A percentile compares a stretch with the other conserved stretches of the same genome.
phyloP scores from a whole-genome alignment of 2,113 vertebrate species.

The Potamarius usumacintae region DNA sequence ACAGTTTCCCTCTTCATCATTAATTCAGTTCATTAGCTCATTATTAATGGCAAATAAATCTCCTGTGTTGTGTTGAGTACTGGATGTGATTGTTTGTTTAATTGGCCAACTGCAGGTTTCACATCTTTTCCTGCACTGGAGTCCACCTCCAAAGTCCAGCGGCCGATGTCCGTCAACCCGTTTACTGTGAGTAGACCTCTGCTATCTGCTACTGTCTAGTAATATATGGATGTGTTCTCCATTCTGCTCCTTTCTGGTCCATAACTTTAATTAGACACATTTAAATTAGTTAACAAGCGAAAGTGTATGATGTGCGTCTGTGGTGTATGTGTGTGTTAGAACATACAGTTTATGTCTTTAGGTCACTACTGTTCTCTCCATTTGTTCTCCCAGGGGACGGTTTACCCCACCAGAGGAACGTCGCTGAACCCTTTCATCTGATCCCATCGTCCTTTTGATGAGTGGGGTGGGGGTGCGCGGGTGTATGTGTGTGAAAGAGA shows the following conservation, averaged over 20 bases:
- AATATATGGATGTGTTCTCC: background rate
- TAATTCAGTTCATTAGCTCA: background rate
- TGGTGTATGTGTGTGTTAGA: too few species aligned
- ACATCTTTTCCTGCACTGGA: slow-evolving; percentile 68
- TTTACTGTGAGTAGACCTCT: slow-evolving; percentile 73
- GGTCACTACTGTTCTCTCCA: slow-evolving; percentile 24
- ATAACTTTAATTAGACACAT: background rate
- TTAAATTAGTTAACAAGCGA: background rate
- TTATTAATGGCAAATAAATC: background rate
- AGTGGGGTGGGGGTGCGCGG: slow-evolving; percentile 33
- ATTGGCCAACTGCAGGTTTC: slow-evolving; percentile 63
- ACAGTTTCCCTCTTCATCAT: background rate
- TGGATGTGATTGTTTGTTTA: slow-evolving; percentile 6
- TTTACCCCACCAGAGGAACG: slow-evolving; percentile 75
- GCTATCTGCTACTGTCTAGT: background rate
- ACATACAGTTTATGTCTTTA: background rate
- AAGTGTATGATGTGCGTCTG: background rate
- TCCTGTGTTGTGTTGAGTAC: background rate
- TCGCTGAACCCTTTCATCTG: slow-evolving; percentile 80
- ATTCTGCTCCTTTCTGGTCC: background rate
- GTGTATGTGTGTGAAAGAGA: slow-evolving; percentile 23
- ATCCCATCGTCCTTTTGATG: slow-evolving; percentile 46
- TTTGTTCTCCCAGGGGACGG: slow-evolving; percentile 70
- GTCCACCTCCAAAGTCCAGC: slow-evolving; percentile 69
- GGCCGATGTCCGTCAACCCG: slow-evolving; percentile 77